Percentiles rank a stretch among this genome's conserved stretches.
phyloP scores from a whole-genome alignment of 2,113 vertebrate genomes.

The Cochlearius cochlearius region DNA sequence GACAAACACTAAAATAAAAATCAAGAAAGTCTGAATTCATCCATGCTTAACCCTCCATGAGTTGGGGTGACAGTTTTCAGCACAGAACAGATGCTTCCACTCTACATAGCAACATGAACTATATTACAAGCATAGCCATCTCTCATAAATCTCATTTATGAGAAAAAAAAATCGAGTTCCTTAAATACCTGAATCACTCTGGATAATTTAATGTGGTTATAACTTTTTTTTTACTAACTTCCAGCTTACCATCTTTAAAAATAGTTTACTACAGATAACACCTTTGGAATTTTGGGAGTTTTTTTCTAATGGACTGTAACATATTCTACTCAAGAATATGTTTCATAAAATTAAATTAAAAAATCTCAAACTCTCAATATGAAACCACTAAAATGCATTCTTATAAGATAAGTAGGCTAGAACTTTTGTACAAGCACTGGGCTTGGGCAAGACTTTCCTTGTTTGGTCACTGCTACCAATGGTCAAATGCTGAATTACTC shows the following conservation, averaged over 20 bases:
- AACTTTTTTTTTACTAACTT: not conserved
- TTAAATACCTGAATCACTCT: not conserved
- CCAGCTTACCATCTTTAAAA: not conserved
- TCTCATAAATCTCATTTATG: not conserved
- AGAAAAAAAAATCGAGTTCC: not conserved
- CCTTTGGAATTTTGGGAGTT: not conserved
- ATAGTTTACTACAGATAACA: not conserved
- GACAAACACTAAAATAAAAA: not conserved
- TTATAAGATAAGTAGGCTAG: not conserved
- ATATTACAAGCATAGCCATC: not conserved
- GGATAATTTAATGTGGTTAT: not conserved
- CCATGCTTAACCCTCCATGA: not conserved
- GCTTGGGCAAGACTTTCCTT: not conserved
- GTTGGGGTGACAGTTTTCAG: not conserved
- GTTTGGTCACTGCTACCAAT: not conserved
- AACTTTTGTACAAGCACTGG: not conserved
- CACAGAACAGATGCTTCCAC: not conserved
- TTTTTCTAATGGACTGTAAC: not conserved
- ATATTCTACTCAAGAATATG: not conserved
- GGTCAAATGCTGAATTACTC: not conserved
- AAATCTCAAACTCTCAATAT: not conserved
- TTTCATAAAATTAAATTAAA: not conserved
- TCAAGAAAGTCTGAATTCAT: not conserved
- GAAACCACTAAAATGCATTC: not conserved
- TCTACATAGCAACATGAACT: not conserved